These are phyloP conservation scores for Tangara arthus DNA, from an alignment of 2,797 vertebrate genomes.

Conservation along the genomic window DNA sequence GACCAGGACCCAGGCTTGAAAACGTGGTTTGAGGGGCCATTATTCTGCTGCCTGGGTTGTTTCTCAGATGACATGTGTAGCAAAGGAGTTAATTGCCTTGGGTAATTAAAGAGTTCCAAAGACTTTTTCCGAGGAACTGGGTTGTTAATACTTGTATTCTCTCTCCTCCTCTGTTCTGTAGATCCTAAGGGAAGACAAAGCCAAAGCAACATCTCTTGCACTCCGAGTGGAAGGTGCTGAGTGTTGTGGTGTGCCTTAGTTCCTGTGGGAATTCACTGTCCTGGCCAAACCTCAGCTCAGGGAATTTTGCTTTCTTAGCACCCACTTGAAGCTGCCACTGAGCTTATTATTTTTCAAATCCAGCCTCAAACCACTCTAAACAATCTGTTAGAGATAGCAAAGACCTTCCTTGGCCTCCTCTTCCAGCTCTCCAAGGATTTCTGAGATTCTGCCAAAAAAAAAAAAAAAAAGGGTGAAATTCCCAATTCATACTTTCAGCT, in stretches of 20 bases:
- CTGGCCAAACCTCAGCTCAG: conserved; percentile 41
- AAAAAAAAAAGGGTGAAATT: background rate
- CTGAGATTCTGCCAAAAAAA: background rate
- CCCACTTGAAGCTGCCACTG: background rate
- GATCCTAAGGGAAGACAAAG: conserved; percentile 62
- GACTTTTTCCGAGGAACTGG: conserved; percentile 14
- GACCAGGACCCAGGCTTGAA: background rate
- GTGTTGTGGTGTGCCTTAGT: conserved; percentile 55
- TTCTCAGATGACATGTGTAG: conserved; percentile 25
- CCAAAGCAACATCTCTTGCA: conserved; percentile 5
- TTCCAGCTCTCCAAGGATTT: background rate
- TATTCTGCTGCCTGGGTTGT: conserved; percentile 21
- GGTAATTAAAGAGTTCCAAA: conserved; percentile 63
- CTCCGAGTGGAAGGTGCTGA: conserved; percentile 42
- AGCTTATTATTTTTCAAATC: background rate
- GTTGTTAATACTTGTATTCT: conserved; percentile 19
- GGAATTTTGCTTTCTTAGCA: conserved; percentile 35
- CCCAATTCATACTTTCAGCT: background rate
- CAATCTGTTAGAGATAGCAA: background rate
- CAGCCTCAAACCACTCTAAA: background rate
- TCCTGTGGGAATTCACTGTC: conserved; percentile 60
- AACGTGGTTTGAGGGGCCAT: conserved; percentile 40
- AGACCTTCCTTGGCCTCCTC: background rate
- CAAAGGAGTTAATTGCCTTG: conserved; percentile 43
- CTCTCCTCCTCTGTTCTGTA: conserved; percentile 12